phyloP scores from a whole-genome alignment of 92 coral and sea anemone species.

The Phenganax stokvisi region DNA sequence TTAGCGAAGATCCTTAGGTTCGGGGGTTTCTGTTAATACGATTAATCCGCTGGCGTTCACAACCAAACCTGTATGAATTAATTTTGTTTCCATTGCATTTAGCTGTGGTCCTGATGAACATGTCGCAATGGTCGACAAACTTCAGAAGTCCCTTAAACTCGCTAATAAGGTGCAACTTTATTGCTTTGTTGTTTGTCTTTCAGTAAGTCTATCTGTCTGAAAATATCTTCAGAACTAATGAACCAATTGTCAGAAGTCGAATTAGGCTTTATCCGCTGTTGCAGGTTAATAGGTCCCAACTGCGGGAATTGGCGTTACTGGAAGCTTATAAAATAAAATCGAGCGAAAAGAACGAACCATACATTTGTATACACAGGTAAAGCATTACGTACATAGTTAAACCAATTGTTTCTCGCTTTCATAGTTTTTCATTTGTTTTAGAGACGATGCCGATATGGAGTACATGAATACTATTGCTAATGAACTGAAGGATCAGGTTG shows the following conservation, averaged over 20 bases:
- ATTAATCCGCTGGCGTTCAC: neutral
- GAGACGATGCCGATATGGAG: constrained; percentile 99
- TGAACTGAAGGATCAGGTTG: constrained; percentile 70
- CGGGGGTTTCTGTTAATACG: neutral
- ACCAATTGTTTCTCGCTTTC: neutral
- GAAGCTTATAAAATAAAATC: constrained; percentile 77
- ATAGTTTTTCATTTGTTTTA: constrained; percentile 8
- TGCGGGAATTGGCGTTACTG: constrained; percentile 83
- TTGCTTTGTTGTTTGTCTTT: neutral
- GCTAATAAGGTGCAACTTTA: constrained; percentile 63
- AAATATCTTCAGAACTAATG: no score
- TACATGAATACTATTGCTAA: constrained; percentile 84
- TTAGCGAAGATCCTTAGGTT: constrained; percentile 80
- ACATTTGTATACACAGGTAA: constrained; percentile 82
- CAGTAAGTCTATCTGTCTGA: neutral
- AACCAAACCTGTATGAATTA: neutral
- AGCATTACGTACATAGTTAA: neutral
- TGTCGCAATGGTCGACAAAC: constrained; percentile 74
- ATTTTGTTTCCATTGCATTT: neutral
- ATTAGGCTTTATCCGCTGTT: neutral
- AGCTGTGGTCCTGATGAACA: constrained; percentile 98
- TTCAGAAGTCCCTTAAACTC: constrained; percentile 66
- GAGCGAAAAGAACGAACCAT: constrained; percentile 52
- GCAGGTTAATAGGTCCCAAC: constrained; percentile 64
- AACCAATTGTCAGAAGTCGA: neutral